phyloP scores from a whole-genome alignment of 2,888 invertebrate genomes.

The Ischnus inquisitorius region DNA sequence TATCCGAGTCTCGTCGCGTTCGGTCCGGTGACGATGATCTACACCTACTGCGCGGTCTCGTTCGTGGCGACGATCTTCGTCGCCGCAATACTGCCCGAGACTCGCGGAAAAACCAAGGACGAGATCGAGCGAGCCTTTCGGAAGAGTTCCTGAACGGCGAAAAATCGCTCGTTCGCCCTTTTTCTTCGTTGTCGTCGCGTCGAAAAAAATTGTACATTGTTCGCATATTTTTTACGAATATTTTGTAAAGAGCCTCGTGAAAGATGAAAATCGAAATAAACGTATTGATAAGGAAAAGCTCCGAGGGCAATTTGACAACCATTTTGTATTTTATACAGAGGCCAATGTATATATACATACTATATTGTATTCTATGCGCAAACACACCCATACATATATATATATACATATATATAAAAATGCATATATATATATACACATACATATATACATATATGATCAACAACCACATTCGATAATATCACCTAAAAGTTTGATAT shows the following conservation, averaged over 20 bases:
- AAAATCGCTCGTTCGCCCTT: neutral
- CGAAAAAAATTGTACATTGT: neutral
- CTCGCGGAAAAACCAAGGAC: slow-evolving; percentile 78
- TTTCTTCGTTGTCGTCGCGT: neutral
- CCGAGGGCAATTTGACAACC: slow-evolving; percentile 55
- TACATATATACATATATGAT: slow-evolving; percentile 52
- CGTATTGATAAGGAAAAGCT: neutral
- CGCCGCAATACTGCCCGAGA: slow-evolving; percentile 78
- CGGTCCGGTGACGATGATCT: slow-evolving; percentile 75
- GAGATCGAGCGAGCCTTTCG: slow-evolving; percentile 77
- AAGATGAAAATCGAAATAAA: neutral
- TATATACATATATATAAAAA: slow-evolving; percentile 31
- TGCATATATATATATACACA: slow-evolving; percentile 23
- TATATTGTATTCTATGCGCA: slow-evolving; percentile 57
- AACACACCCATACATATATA: slow-evolving; percentile 28
- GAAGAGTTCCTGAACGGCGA: slow-evolving; percentile 27
- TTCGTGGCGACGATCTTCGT: slow-evolving; percentile 79
- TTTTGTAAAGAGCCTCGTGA: neutral
- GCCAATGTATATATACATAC: slow-evolving; percentile 66
- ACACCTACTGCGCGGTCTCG: slow-evolving; percentile 77
- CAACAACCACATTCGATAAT: slow-evolving; percentile 60
- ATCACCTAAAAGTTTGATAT: slow-evolving; percentile 51
- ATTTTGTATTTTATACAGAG: slow-evolving; percentile 65
- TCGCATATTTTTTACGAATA: neutral
- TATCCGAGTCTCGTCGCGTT: slow-evolving; percentile 80